These are phyloP conservation scores for Gymnogyps californianus DNA, from an alignment of 2,113 vertebrate species.

Conservation along the genomic window DNA sequence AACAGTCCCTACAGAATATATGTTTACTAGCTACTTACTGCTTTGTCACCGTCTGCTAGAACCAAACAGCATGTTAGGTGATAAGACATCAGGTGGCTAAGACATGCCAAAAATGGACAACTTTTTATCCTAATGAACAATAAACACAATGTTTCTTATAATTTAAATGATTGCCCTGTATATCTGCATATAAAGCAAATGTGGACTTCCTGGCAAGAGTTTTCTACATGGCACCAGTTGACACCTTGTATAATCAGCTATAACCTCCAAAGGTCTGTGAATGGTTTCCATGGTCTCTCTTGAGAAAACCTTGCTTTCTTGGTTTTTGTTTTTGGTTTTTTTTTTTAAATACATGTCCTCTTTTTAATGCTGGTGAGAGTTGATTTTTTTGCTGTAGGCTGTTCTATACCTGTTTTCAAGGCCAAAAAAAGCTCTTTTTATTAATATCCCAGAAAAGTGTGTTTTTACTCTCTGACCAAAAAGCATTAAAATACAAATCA, in stretches of 20 bases:
- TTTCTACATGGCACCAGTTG: not conserved
- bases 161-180: not conserved
- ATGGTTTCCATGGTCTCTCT: not conserved
- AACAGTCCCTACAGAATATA: not conserved
- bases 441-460: not conserved
- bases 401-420: not conserved
- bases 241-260: not conserved
- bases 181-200: not conserved
- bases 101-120: not conserved
- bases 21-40: not conserved
- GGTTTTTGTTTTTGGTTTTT: not conserved
- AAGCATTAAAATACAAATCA: not conserved
- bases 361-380: not conserved
- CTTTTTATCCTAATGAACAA: not conserved
- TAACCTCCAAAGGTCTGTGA: not conserved
- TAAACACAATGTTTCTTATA: not conserved
- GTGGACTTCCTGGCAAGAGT: not conserved
- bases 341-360: not conserved
- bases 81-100: not conserved
- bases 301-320: not conserved
- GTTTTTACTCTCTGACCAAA: not conserved
- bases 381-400: not conserved
- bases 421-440: not conserved
- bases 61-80: not conserved
- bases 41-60: not conserved